These are phyloP conservation scores for Corticium candelabrum DNA, from an alignment of 37 sponge, comb jelly and placozoan species.

Conservation along the genomic window DNA sequence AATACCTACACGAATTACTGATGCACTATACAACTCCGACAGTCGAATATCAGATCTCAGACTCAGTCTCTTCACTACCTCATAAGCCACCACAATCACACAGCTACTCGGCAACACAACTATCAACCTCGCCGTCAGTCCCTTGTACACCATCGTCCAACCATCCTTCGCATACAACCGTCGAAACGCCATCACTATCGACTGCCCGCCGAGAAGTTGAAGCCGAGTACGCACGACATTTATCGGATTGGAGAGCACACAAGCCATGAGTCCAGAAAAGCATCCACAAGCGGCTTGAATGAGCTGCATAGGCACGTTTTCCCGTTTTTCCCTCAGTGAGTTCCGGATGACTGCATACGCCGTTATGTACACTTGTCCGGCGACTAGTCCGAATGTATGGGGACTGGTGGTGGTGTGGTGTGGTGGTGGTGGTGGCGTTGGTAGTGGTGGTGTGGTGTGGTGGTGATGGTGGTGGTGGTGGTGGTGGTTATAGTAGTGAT, in stretches of 20 bases:
- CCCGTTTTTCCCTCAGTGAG: background rate
- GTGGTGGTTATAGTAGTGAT: no score
- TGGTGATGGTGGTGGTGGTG: no score
- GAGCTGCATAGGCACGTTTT: slow-evolving; percentile 31
- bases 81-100: slow-evolving; percentile 71
- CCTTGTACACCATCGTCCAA: slow-evolving; percentile 39
- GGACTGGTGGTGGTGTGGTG: no score
- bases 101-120: slow-evolving; percentile 53
- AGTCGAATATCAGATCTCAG: no score
- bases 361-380: slow-evolving; percentile 86
- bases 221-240: slow-evolving; percentile 89
- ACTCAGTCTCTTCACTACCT: slow-evolving; percentile 79
- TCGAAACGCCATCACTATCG: slow-evolving; percentile 20
- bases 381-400: slow-evolving; percentile 47
- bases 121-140: slow-evolving; percentile 74
- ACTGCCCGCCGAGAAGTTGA: slow-evolving; percentile 59
- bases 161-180: slow-evolving; percentile 82
- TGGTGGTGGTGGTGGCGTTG: no score
- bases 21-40: no score
- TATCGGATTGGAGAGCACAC: slow-evolving; percentile 74
- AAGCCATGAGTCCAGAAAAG: slow-evolving; percentile 39
- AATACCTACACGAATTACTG: no score
- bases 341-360: slow-evolving; percentile 73
- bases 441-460: no score
- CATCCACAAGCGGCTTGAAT: slow-evolving; percentile 65